Evolutionary conservation across 2,113 vertebrate species (phyloP).

Genomic region (Dolichotis patagonum): DNA sequence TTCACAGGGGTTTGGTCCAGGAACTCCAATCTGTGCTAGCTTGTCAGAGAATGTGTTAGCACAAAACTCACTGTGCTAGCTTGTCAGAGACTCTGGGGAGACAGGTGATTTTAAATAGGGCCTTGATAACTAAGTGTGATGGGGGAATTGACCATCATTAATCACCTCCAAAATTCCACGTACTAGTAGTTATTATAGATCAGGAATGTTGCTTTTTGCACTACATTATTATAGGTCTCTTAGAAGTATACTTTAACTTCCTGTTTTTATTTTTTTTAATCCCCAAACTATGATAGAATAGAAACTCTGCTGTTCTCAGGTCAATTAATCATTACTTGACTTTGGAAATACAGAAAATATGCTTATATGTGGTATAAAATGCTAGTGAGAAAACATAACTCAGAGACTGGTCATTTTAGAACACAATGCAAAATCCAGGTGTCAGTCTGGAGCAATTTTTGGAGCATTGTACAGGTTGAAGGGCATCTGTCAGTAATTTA

Average conservation of each 20-base stretch:
- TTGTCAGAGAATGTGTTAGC: neutral
- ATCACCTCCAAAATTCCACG: neutral
- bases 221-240: neutral
- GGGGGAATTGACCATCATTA: neutral
- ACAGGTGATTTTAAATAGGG: neutral
- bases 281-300: slow-evolving; percentile 4
- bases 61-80: neutral
- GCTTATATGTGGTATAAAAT: neutral
- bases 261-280: neutral
- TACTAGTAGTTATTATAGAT: neutral
- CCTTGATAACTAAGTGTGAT: slow-evolving; percentile 2
- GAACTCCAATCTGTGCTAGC: neutral
- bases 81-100: neutral
- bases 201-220: neutral
- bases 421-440: neutral
- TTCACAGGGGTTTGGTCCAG: neutral
- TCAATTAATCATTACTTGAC: neutral
- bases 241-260: neutral
- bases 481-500: neutral
- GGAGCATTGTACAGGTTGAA: neutral
- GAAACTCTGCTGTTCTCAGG: neutral
- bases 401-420: neutral
- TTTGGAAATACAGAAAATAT: neutral
- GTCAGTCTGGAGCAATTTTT: neutral
- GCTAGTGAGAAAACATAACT: neutral